Conservation (phyloP, 2,797 vertebrate species). For the Falco cherrug region DNA sequence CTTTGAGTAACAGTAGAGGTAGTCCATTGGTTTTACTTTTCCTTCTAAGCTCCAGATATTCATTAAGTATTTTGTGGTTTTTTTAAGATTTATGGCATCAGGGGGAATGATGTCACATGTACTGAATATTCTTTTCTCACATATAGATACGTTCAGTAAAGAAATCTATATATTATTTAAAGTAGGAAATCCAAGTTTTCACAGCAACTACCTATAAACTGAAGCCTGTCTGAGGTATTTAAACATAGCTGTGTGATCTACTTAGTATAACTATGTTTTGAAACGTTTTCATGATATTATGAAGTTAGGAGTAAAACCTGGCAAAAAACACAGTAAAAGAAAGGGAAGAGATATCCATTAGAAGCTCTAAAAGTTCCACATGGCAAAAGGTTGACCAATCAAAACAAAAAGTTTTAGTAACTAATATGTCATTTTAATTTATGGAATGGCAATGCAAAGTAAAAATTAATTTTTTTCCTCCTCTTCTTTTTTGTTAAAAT, state of each 20-base stretch:
- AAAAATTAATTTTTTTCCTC: background rate
- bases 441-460: background rate
- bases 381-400: background rate
- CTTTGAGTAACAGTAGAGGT: background rate
- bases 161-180: background rate
- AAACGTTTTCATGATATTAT: background rate
- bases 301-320: background rate
- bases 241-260: background rate
- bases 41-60: background rate
- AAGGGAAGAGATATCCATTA: background rate
- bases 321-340: background rate
- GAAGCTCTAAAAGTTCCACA: background rate
- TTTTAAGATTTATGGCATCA: background rate
- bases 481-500: background rate
- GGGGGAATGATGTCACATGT: background rate
- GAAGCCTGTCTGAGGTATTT: background rate
- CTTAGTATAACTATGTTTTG: background rate
- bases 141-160: background rate
- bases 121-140: background rate
- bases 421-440: background rate
- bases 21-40: background rate
- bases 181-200: background rate
- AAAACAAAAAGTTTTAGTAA: background rate
- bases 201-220: background rate
- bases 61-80: background rate